Evolutionary conservation across 23 tunicate species (phyloP).

Genomic region (Clavelina lepadiformis): DNA sequence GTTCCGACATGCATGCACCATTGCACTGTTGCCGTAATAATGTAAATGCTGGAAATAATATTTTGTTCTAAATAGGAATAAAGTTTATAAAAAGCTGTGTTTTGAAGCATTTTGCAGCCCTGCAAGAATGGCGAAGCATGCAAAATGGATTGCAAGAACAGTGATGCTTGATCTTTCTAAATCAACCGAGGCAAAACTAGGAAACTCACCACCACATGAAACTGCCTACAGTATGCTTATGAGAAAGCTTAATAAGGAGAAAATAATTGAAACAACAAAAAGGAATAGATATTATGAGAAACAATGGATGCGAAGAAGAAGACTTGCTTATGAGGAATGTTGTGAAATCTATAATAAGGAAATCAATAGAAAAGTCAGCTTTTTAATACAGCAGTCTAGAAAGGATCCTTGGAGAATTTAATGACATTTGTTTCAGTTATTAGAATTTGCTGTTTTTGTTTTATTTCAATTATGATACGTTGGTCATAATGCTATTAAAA

Average conservation of each 20-base stretch:
- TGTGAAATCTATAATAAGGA: slow-evolving; percentile 49
- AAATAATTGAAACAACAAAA: slow-evolving; percentile 39
- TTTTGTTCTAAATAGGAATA: too few species aligned
- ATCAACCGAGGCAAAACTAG: not conserved
- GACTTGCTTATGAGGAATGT: slow-evolving; percentile 62
- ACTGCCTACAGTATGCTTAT: slow-evolving; percentile 19
- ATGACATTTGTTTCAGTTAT: too few species aligned
- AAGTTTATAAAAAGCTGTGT: too few species aligned
- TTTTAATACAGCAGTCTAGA: slow-evolving; percentile 31
- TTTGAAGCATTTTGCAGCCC: too few species aligned
- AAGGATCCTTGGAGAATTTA: slow-evolving; percentile 72
- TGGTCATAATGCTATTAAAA: too few species aligned
- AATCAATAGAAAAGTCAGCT: slow-evolving; percentile 50
- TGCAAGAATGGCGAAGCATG: slow-evolving; percentile 40
- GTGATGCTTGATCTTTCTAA: slow-evolving; percentile 13
- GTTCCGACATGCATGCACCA: too few species aligned
- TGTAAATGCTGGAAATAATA: too few species aligned
- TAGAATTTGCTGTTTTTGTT: too few species aligned
- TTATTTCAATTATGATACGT: too few species aligned
- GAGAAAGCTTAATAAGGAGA: slow-evolving; percentile 12
- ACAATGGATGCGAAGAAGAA: slow-evolving; percentile 56
- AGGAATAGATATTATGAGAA: slow-evolving; percentile 81
- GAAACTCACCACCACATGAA: slow-evolving; percentile 1
- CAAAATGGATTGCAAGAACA: slow-evolving; percentile 48
- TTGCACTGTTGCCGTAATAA: too few species aligned